Evolutionary conservation across 2,113 vertebrate genomes (phyloP), one percentile per base, ranked within the genome.

Genomic region (Phyllopteryx taeniolatus): DNA sequence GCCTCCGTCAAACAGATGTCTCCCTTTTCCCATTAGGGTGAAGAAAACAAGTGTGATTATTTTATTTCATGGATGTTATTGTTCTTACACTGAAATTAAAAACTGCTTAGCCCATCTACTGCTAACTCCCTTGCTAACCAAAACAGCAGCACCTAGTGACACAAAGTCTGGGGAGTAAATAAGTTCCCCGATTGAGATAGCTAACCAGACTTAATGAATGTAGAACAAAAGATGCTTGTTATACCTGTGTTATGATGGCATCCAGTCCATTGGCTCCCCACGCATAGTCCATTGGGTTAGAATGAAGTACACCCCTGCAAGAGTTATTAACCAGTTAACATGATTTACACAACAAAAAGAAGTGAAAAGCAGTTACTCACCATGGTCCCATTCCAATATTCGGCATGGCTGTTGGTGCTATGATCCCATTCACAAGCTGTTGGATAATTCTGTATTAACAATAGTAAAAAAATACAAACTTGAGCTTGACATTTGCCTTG

Each of bases 261-360:
- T 98, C 96, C 74, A 99, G 91, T 75, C 97, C 97, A 0, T 97
- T 98, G 79, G 95, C 95, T 46, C 96, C 96, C 97, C 97, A 99
- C 2, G 97, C 97, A 0, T 98, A 99, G 90, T 99, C 96, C 96
- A 98, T 97, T 1, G 97, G 97, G 85, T 95, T 98, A 15, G 97
- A 98, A 90, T 99, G 97, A 81, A 99, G 83, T 90, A 98, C 93
- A 35, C 96, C 96, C 97, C 97, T 93, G 71, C 5, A 74, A 83
- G 2, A 79, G 8, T 80, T 15, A 75, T 43, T 19, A 51, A 66
- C 39, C 22, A 60, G 8, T 66, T 31, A 46, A 47, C 2, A 57
- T 1, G 44, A 44, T 2, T 66, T 46, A 33, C 0, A 3, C 14
- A 14, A 68, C 11, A 17, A 53, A 31, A 27, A 51, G 15, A 8